Conservation (phyloP, 1,140 invertebrate genomes). For the Philopotamus ludificatus region DNA sequence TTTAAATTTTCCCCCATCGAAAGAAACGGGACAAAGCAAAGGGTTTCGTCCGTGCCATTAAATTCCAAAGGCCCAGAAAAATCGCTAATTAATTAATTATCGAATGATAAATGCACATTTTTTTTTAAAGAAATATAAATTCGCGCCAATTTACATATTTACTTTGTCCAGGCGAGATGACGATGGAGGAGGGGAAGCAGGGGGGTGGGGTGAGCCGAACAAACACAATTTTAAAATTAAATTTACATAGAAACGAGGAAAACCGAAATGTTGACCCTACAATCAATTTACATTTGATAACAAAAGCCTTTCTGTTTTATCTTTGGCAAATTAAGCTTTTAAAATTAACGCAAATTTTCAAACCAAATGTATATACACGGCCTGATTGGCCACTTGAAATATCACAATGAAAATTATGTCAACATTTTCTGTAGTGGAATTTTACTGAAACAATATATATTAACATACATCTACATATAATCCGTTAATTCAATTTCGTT, state of each 20-base stretch:
- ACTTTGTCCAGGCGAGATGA: not conserved
- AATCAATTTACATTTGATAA: slow-evolving; percentile 23
- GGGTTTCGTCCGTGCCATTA: too few species aligned
- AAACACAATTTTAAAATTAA: slow-evolving; percentile 11
- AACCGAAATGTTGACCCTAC: slow-evolving; percentile 19
- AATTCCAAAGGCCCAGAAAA: too few species aligned
- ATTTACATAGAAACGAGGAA: slow-evolving; percentile 27
- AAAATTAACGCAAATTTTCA: not conserved
- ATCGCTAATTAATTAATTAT: too few species aligned
- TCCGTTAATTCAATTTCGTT: too few species aligned
- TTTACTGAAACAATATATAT: too few species aligned
- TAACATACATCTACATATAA: too few species aligned
- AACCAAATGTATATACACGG: not conserved
- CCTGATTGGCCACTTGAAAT: too few species aligned
- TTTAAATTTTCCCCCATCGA: slow-evolving; percentile 1
- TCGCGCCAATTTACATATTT: not conserved
- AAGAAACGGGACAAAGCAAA: not conserved
- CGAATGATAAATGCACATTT: too few species aligned
- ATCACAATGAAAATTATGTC: too few species aligned
- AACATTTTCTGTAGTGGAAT: too few species aligned
- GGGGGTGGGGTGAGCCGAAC: not conserved
- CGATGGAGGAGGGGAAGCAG: too few species aligned
- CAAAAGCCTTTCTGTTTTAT: not conserved
- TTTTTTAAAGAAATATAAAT: too few species aligned
- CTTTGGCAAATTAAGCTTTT: not conserved